Percentiles rank a stretch among this genome's conserved stretches.
Conservation (phyloP, 1,140 invertebrate genomes). For the Drosophila ambigua region DNA sequence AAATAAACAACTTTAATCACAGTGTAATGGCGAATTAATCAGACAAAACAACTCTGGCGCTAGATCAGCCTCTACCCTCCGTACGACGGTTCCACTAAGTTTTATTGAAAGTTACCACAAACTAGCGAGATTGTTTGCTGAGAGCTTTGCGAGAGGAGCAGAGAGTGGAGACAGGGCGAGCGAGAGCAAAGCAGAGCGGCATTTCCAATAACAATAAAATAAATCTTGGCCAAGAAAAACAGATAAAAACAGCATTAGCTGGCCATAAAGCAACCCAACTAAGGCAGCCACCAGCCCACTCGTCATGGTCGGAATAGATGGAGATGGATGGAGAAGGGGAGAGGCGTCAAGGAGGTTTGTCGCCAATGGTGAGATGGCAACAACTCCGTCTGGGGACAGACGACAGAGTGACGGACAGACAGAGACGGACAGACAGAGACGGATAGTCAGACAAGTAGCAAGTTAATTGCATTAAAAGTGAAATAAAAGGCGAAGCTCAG, state of each 20-base stretch:
- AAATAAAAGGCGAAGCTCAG: constrained; percentile 81
- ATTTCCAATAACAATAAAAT: constrained; percentile 78
- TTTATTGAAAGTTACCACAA: constrained; percentile 74
- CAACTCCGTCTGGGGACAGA: constrained; percentile 40
- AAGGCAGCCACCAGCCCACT: constrained; percentile 51
- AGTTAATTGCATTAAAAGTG: constrained; percentile 82
- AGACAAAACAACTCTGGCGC: constrained; percentile 63
- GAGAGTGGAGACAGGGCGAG: too few relatives aligned
- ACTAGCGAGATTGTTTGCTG: constrained; percentile 1
- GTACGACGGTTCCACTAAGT: constrained; percentile 47
- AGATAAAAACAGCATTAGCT: constrained; percentile 80
- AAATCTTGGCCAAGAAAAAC: constrained; percentile 79
- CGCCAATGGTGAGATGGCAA: constrained; percentile 59
- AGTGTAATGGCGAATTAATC: constrained; percentile 76
- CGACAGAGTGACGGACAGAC: constrained; percentile 18
- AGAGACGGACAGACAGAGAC: constrained; percentile 62
- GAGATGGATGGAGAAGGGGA: neutral
- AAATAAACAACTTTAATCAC: constrained; percentile 81
- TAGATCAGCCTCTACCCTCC: neutral
- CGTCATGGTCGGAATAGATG: constrained; percentile 11
- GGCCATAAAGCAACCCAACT: constrained; percentile 68
- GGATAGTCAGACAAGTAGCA: constrained; percentile 75
- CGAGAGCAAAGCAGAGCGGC: constrained; percentile 32
- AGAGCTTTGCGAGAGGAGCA: too few relatives aligned
- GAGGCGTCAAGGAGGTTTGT: neutral